These are phyloP conservation scores for Drosophila sproati DNA, from an alignment of 1,140 invertebrate genomes.

Conservation along the genomic window DNA sequence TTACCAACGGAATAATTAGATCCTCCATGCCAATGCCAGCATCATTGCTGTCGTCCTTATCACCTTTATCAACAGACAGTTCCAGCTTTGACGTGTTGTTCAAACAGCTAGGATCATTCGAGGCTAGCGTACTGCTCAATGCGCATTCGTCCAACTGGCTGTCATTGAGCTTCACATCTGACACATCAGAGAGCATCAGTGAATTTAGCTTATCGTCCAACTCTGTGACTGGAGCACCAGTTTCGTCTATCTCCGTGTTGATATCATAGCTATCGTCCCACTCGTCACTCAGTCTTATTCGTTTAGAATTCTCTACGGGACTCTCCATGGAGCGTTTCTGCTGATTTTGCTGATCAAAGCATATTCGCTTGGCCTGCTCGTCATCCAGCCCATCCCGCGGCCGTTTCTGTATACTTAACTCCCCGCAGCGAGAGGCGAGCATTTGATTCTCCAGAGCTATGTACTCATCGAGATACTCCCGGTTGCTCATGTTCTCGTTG, in stretches of 20 bases:
- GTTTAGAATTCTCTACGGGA: not conserved
- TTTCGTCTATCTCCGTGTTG: slow-evolving; percentile 8
- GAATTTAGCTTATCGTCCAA: slow-evolving; percentile 27
- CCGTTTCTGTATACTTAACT: slow-evolving; percentile 18
- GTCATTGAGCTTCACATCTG: not conserved
- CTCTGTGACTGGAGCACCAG: slow-evolving; percentile 33
- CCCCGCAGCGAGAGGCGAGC: slow-evolving; percentile 66
- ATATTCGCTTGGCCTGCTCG: not conserved
- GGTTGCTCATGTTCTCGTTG: slow-evolving; percentile 53
- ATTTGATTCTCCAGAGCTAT: slow-evolving; percentile 73
- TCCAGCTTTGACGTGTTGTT: slow-evolving; percentile 26
- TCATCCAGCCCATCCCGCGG: not conserved
- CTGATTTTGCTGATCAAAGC: not conserved
- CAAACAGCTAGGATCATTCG: slow-evolving; percentile 51
- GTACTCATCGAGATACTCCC: slow-evolving; percentile 67
- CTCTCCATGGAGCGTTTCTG: slow-evolving; percentile 29
- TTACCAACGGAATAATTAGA: slow-evolving; percentile 4
- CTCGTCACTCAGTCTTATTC: slow-evolving; percentile 15
- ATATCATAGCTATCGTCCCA: not conserved
- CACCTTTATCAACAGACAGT: not conserved
- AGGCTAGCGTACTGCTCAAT: slow-evolving; percentile 46
- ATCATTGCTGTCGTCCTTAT: slow-evolving; percentile 26
- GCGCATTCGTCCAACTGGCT: slow-evolving; percentile 5
- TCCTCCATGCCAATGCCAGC: slow-evolving; percentile 62
- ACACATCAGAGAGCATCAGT: not conserved